Conservation (phyloP, 2,113 vertebrate species). For the Fulmarus glacialis region DNA sequence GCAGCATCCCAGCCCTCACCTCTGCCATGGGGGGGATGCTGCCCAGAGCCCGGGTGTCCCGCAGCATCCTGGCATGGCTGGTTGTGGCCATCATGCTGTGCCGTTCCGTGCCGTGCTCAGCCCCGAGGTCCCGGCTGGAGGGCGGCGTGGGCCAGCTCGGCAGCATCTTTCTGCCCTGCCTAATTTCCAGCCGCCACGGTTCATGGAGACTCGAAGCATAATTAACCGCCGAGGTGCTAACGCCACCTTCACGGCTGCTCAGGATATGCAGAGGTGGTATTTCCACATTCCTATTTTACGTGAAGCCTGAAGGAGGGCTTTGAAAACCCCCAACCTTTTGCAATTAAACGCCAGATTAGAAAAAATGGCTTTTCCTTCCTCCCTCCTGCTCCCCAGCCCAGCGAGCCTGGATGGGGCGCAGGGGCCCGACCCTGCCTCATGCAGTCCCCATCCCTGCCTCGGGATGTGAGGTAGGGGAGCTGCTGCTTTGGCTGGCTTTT, state of each 20-base stretch:
- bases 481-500: neutral
- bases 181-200: neutral
- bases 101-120: neutral
- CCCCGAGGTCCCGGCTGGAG: accelerated
- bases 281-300: neutral
- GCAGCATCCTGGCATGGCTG: neutral
- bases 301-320: neutral
- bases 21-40: neutral
- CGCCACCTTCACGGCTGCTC: neutral
- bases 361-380: neutral
- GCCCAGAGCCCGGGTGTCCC: accelerated
- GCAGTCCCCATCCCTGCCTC: neutral
- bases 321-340: neutral
- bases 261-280: neutral
- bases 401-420: neutral
- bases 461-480: neutral
- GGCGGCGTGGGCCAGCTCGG: accelerated
- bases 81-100: neutral
- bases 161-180: neutral
- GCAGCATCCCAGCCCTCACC: neutral
- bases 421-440: neutral
- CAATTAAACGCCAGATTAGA: neutral
- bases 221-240: neutral
- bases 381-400: neutral
- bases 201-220: neutral